phyloP scores from a whole-genome alignment of 2,888 invertebrate species.

The Mantis religiosa region DNA sequence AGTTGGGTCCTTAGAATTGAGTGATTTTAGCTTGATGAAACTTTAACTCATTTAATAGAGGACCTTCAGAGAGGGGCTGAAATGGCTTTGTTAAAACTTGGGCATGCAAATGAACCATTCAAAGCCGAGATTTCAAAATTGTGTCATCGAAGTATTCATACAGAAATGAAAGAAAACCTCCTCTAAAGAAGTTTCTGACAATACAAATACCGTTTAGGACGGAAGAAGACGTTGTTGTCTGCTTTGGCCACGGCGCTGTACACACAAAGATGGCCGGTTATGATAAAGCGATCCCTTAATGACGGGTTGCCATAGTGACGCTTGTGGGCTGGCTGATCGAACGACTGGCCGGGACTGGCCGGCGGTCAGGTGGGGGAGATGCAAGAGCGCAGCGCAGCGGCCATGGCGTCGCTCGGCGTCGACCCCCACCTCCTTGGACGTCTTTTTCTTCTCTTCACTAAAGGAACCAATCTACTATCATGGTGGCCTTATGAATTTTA shows the following conservation, averaged over 20 bases:
- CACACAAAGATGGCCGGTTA: conserved; percentile 46
- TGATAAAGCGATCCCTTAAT: conserved; percentile 55
- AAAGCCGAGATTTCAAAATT: too few species aligned
- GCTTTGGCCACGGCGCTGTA: conserved; percentile 36
- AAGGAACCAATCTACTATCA: not conserved
- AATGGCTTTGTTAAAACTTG: too few species aligned
- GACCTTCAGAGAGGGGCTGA: too few species aligned
- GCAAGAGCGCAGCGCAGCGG: not conserved
- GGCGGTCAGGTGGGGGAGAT: conserved; percentile 22
- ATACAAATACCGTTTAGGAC: not conserved
- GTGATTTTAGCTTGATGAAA: too few species aligned
- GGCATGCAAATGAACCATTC: too few species aligned
- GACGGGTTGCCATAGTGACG: conserved; percentile 52
- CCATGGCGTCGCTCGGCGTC: conserved; percentile 11
- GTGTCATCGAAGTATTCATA: too few species aligned
- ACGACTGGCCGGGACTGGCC: conserved; percentile 36
- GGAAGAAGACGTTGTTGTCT: conserved; percentile 32
- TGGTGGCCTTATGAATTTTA: not conserved
- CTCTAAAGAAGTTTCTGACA: too few species aligned
- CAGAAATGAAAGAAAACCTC: too few species aligned
- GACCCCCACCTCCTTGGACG: not conserved
- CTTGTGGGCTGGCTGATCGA: conserved; percentile 35
- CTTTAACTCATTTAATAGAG: too few species aligned
- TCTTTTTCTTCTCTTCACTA: not conserved
- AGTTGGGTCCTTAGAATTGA: too few species aligned